Evolutionary conservation across 92 coral and sea anemone species (phyloP).

Genomic region (Heliopora coerulea): DNA sequence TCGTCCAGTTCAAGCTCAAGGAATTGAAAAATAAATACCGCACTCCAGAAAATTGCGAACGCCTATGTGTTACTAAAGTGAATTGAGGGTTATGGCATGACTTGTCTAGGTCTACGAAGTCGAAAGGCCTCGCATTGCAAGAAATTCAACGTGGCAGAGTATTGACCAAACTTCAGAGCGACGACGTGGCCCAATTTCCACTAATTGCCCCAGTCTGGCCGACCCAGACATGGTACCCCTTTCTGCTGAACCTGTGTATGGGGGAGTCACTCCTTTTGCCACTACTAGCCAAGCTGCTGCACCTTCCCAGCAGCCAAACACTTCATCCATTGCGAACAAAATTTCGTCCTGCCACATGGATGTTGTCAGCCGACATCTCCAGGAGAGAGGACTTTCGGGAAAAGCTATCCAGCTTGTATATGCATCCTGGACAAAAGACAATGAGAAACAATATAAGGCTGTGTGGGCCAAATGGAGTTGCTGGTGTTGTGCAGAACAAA

Average conservation of each 20-base stretch:
- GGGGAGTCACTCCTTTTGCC: slow-evolving; percentile 33
- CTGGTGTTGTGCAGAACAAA: slow-evolving; percentile 41
- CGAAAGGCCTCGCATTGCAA: slow-evolving; percentile 51
- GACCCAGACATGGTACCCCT: slow-evolving; percentile 43
- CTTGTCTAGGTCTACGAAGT: slow-evolving; percentile 38
- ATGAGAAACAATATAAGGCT: slow-evolving; percentile 47
- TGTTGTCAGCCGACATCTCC: slow-evolving; percentile 42
- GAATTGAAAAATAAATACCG: slow-evolving; percentile 47
- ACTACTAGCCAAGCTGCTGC: slow-evolving; percentile 22
- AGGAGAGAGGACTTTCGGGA: slow-evolving; percentile 37
- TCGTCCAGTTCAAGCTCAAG: slow-evolving; percentile 28
- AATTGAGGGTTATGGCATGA: slow-evolving; percentile 46
- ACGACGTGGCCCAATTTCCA: slow-evolving; percentile 24
- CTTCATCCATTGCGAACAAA: slow-evolving; percentile 40
- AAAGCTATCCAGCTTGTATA: slow-evolving; percentile 29
- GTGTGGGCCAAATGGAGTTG: slow-evolving; percentile 54
- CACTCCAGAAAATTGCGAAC: slow-evolving; percentile 52
- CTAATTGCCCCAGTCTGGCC: slow-evolving; percentile 47
- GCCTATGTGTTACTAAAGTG: slow-evolving; percentile 45
- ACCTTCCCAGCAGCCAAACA: slow-evolving; percentile 40
- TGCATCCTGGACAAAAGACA: slow-evolving; percentile 48
- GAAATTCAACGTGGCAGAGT: slow-evolving; percentile 48
- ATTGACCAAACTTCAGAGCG: slow-evolving; percentile 37
- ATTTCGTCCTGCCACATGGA: slow-evolving; percentile 47
- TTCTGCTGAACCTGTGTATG: slow-evolving; percentile 28